Evolutionary conservation across 1,140 invertebrate species (phyloP), one percentile per base, ranked within the genome.

Genomic region (Dysdera silvatica): DNA sequence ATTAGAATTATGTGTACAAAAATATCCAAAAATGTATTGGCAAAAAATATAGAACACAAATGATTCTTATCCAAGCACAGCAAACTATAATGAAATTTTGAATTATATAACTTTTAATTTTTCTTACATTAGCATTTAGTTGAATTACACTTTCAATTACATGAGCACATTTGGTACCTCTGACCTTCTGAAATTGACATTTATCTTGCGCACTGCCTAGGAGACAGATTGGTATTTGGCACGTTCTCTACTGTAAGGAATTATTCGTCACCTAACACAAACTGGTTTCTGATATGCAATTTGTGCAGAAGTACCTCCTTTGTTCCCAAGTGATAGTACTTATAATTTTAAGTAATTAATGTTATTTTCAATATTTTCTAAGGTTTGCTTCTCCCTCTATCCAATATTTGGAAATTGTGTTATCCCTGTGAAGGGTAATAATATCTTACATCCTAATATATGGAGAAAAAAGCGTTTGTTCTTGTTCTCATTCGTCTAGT

Each of bases 281-380:
- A 56, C 24, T 56, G 32, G 12, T 56, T 56, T 56, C 54, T 41
- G 33, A 37, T 28, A 43, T 56, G 28, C 35, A 56, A 43, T 24
- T 43, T 8, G 16, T 0, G 28, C n/a, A 56, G 28, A n/a, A 5
- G 32, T 23, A 18, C 5, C 7, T 56, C 2, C 23, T 41, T 56
- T 56, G 54, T 56, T 56, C 5, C 35, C 33, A 40, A 31, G 18
- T 41, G 54, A 26, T 56, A 56, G 20, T 23, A 56, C 40, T 41
- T 3, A 31, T 53, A 28, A 14, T 56, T 56, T 56, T 40, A n/a
- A 6, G 24, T 41, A 33, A n/a, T 24, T 41, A 3, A 26, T 41
- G 43, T 41, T 3, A 41, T 24, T 4, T 12, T 14, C 33, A 56
- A 56, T 41, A 56, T 41, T 41, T 43, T 56, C 16, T 4, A 37